Evolutionary conservation across 2,113 vertebrate species (phyloP).

Genomic region (Onychorhynchus coronatus): DNA sequence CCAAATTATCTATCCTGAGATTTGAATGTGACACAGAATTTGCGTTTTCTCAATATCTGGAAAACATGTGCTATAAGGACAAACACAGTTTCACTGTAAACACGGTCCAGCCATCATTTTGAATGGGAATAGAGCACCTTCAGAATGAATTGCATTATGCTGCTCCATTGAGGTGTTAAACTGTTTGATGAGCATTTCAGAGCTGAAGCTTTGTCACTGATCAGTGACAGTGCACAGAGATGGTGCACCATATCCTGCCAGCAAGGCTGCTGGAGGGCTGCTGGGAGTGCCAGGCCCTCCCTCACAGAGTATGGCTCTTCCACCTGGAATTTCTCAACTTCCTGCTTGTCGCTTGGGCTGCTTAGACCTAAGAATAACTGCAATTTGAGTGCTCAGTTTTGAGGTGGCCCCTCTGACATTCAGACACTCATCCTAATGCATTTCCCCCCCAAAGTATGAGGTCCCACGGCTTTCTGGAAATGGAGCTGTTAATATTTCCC

Average conservation of each 20-base stretch:
- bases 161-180: background rate
- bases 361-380: background rate
- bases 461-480: background rate
- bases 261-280: background rate
- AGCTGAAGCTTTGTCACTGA: background rate
- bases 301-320: background rate
- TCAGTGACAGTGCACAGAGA: background rate
- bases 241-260: background rate
- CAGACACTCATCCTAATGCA: background rate
- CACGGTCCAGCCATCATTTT: background rate
- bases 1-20: background rate
- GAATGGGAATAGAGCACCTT: background rate
- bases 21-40: background rate
- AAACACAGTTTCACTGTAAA: background rate
- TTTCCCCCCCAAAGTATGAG: background rate
- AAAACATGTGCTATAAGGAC: background rate
- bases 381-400: background rate
- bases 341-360: background rate
- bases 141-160: background rate
- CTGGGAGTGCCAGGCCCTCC: background rate
- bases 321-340: background rate
- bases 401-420: background rate
- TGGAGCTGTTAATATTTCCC: background rate
- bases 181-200: background rate
- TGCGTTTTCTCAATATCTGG: background rate